Evolutionary conservation across 1,140 invertebrate genomes (phyloP).

Genomic region (Brachionus manjavacas): DNA sequence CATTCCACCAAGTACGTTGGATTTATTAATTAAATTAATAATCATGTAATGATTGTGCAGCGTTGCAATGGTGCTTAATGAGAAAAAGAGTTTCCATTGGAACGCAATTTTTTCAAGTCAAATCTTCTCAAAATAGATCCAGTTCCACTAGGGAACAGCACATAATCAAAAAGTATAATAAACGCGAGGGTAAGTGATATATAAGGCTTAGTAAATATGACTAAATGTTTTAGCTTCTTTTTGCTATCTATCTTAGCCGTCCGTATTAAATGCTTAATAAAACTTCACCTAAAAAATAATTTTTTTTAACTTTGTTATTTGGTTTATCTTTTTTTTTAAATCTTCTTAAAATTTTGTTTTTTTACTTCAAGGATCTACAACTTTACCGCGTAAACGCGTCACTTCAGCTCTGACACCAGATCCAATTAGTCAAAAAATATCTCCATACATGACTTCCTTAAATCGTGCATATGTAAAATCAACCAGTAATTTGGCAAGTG

Average conservation of each 20-base stretch:
- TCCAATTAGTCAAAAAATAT: neutral
- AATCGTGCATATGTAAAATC: neutral
- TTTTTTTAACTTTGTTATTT: neutral
- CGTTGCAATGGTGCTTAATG: constrained; percentile 38
- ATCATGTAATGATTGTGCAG: neutral
- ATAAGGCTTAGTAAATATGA: neutral
- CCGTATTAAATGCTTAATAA: neutral
- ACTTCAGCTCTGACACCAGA: neutral
- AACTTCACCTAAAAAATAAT: neutral
- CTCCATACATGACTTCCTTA: neutral
- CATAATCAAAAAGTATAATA: neutral
- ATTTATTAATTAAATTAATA: neutral
- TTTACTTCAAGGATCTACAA: neutral
- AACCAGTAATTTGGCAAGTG: constrained; percentile 25
- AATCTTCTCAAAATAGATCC: neutral
- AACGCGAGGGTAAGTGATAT: neutral
- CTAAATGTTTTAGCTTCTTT: neutral
- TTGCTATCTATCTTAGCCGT: neutral
- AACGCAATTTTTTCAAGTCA: neutral
- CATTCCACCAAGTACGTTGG: neutral
- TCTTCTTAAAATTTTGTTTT: neutral
- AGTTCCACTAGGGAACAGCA: neutral
- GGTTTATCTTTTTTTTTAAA: neutral
- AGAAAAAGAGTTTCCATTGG: constrained; percentile 30
- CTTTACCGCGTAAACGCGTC: neutral